Percentiles rank a stretch among this genome's conserved stretches.
phyloP scores from a whole-genome alignment of 2,797 vertebrate species.

The Benthosema pterotum region DNA sequence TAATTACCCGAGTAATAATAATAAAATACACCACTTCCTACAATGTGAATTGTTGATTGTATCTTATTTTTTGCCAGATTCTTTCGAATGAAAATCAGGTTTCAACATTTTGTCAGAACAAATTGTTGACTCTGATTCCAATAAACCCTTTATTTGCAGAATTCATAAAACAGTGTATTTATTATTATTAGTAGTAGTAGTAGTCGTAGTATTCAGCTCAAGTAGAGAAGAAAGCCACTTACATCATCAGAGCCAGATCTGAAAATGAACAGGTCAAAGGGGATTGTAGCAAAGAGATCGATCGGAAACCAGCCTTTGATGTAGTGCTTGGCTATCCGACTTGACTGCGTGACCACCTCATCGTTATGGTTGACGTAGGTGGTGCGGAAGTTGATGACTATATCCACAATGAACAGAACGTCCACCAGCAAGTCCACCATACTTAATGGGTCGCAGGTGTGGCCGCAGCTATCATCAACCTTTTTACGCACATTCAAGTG shows the following conservation, averaged over 20 bases:
- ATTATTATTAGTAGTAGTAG: no score
- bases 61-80: no score
- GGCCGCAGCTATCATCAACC: slow-evolving; percentile 80
- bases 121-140: no score
- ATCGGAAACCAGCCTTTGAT: slow-evolving; percentile 98
- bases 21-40: no score
- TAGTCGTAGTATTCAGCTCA: slow-evolving; percentile 2
- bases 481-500: slow-evolving; percentile 81
- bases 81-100: no score
- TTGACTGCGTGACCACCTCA: slow-evolving; percentile 92
- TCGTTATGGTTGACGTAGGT: slow-evolving; percentile 93
- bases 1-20: no score
- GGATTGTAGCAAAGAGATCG: slow-evolving; percentile 94
- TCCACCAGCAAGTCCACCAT: slow-evolving; percentile 93
- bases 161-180: no score
- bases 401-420: slow-evolving; percentile 95
- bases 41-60: no score
- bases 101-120: no score
- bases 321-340: slow-evolving; percentile 92
- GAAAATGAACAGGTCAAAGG: slow-evolving; percentile 96
- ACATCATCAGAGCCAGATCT: slow-evolving; percentile 94
- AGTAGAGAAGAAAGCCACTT: slow-evolving; percentile 27
- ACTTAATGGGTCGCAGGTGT: slow-evolving; percentile 90
- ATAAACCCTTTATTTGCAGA: no score
- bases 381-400: slow-evolving; percentile 95